phyloP scores from a whole-genome alignment of 2,113 vertebrate genomes.

The Hoplias malabaricus region DNA sequence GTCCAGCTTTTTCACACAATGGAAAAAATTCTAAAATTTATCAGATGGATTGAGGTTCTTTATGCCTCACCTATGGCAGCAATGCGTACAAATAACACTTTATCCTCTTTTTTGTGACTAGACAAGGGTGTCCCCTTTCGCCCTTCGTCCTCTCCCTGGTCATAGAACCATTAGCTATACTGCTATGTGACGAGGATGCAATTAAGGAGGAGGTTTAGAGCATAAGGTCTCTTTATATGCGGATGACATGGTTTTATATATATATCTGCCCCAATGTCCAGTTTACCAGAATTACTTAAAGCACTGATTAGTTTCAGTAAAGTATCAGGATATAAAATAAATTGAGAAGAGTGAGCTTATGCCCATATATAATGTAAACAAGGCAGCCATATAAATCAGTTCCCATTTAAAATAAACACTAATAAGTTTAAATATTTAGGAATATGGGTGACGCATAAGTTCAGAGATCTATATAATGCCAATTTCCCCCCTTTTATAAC shows the following conservation, averaged over 20 bases:
- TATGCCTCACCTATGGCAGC: conserved; percentile 1
- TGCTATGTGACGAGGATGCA: not conserved
- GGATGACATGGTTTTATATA: not conserved
- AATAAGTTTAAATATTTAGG: too few species aligned
- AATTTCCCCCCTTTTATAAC: too few species aligned
- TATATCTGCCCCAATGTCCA: not conserved
- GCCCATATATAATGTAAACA: not conserved
- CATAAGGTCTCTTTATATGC: not conserved
- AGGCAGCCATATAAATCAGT: not conserved
- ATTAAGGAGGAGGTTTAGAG: not conserved
- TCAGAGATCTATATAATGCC: too few species aligned
- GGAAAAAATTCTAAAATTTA: not conserved
- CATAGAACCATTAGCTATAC: not conserved
- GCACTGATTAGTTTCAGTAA: too few species aligned
- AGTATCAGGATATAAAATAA: not conserved
- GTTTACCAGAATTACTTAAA: not conserved
- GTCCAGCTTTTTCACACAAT: not conserved
- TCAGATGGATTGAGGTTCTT: conserved; percentile 7
- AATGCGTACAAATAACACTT: not conserved
- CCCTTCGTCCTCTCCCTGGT: not conserved
- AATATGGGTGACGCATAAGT: too few species aligned
- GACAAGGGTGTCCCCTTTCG: not conserved
- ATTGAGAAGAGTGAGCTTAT: not conserved
- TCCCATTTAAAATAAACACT: too few species aligned
- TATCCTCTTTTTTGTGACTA: not conserved